phyloP scores from a whole-genome alignment of 92 coral and sea anemone species.

The Paragorgia papillata region DNA sequence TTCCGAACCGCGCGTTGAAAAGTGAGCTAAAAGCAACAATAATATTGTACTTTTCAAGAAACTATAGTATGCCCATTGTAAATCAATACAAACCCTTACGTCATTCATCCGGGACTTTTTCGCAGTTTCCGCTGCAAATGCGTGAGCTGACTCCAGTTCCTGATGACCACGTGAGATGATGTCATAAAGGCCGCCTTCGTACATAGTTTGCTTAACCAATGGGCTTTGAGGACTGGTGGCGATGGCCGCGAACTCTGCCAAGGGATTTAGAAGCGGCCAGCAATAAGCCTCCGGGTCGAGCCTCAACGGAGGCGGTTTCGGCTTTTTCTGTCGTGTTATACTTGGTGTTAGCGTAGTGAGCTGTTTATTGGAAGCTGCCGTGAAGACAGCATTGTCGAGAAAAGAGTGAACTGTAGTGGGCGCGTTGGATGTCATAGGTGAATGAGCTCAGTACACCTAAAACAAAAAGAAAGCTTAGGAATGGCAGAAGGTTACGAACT shows the following conservation, averaged over 20 bases:
- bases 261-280: conserved; percentile 66
- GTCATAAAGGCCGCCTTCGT: conserved; percentile 47
- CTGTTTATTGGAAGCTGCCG: neutral
- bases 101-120: neutral
- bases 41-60: too few relatives aligned
- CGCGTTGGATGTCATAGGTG: too few relatives aligned
- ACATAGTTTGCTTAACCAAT: conserved; percentile 66
- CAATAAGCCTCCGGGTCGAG: conserved; percentile 42
- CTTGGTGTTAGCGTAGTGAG: neutral
- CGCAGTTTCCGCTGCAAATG: neutral
- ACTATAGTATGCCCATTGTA: too few relatives aligned
- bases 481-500: too few relatives aligned
- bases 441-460: too few relatives aligned
- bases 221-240: conserved; percentile 98
- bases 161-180: conserved; percentile 16
- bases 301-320: conserved; percentile 73
- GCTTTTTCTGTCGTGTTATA: conserved; percentile 44
- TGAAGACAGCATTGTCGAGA: neutral
- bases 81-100: too few relatives aligned
- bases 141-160: neutral
- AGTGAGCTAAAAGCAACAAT: too few relatives aligned
- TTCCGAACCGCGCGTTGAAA: too few relatives aligned
- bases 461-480: too few relatives aligned
- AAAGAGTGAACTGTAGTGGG: neutral
- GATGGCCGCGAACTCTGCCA: conserved; percentile 86